phyloP scores from a whole-genome alignment of 2,797 vertebrate species.

The Danio kyathit region DNA sequence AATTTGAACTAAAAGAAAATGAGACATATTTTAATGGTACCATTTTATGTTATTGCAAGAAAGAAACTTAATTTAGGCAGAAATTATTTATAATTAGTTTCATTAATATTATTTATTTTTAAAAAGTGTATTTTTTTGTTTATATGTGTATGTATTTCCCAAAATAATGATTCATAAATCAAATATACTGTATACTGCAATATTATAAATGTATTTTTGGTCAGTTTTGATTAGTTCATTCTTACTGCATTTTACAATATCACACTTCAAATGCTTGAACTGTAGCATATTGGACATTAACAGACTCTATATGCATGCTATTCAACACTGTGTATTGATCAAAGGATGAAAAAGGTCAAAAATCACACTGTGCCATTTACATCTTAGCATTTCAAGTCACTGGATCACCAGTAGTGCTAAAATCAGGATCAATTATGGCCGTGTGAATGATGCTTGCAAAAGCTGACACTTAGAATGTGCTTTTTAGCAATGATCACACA shows the following conservation, averaged over 20 bases:
- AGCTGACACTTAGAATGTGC: slow-evolving; percentile 2
- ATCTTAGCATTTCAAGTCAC: not conserved
- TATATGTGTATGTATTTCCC: too few species aligned
- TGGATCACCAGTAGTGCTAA: not conserved
- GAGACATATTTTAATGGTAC: too few species aligned
- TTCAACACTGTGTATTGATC: not conserved
- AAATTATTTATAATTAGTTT: too few species aligned
- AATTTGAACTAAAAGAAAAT: too few species aligned
- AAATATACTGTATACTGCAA: too few species aligned
- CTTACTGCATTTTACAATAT: not conserved
- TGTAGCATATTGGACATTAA: not conserved
- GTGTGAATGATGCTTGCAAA: not conserved
- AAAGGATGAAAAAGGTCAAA: not conserved
- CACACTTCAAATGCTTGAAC: not conserved
- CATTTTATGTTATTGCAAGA: too few species aligned
- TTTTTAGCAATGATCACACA: not conserved
- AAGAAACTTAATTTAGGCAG: too few species aligned
- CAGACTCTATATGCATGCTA: not conserved
- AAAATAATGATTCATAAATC: too few species aligned
- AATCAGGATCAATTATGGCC: not conserved
- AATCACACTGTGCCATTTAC: not conserved
- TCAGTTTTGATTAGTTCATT: not conserved
- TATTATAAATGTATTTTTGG: too few species aligned
- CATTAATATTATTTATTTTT: too few species aligned
- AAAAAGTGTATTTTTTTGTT: too few species aligned